phyloP scores from a whole-genome alignment of 1,140 invertebrate genomes.

The Aphaenogaster ashmeadi region DNA sequence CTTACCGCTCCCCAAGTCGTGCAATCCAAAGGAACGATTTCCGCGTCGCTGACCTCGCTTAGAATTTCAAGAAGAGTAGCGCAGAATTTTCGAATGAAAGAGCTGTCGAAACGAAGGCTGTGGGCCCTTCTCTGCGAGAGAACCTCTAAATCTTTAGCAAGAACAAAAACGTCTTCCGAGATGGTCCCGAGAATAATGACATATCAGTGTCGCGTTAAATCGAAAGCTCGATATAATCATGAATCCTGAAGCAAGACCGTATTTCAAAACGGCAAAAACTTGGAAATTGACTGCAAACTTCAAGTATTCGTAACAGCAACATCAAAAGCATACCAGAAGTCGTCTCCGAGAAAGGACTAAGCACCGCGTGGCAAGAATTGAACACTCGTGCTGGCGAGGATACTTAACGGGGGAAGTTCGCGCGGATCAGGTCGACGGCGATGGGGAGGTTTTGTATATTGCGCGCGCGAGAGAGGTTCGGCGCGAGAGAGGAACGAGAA shows the following conservation, averaged over 20 bases:
- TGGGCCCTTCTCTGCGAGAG: neutral
- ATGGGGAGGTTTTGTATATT: slow-evolving; percentile 49
- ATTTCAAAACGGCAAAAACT: neutral
- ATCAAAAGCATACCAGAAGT: neutral
- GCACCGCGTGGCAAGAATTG: slow-evolving; percentile 29
- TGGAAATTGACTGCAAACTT: neutral
- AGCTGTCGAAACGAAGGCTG: neutral
- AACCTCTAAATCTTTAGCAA: neutral
- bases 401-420: slow-evolving; percentile 58
- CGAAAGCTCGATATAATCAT: slow-evolving; percentile 4
- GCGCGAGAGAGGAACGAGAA: slow-evolving; percentile 13
- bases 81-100: slow-evolving; percentile 48
- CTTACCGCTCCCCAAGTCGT: slow-evolving; percentile 40
- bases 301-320: neutral
- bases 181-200: neutral
- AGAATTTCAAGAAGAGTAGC: slow-evolving; percentile 44
- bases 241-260: neutral
- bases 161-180: neutral
- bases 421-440: slow-evolving; percentile 26
- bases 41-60: slow-evolving; percentile 39
- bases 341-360: slow-evolving; percentile 7
- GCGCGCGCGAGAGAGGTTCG: slow-evolving; percentile 37
- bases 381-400: slow-evolving; percentile 29
- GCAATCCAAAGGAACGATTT: slow-evolving; percentile 56
- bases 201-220: neutral